Base-by-base conservation (phyloP, 2,888 invertebrate species). In the Nesidiocoris tenuis region DNA sequence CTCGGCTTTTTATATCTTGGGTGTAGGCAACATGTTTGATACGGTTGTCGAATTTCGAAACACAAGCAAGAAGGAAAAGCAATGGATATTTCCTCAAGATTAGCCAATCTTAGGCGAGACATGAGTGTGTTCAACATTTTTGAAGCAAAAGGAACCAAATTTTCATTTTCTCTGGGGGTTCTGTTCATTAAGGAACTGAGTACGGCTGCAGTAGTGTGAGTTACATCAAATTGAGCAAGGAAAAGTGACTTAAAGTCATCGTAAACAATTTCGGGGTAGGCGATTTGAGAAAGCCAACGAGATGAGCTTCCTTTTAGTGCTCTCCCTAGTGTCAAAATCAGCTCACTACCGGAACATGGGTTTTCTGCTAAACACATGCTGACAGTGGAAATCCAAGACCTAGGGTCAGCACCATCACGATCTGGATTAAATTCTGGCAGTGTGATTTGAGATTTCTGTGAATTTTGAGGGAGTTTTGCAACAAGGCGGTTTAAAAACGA, bases 161-260 rank as follows among this genome's bases (percentile, higher is more conserved):
- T n/a, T 54, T 65, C 67, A 17, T 39, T 2, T 5, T 68, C 61
- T 1, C 22, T 76, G 1, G 70, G 68, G 1, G 18, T 1, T 5
- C 18, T 59, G 25, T 59, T 25, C 59, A 75, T 18, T 17, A 25
- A 54, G 21, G 68, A 24, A n/a, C 61, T 55, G 2, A 76, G 21
- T 22, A 59, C 12, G 0, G 75, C 5, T 16, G 75, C 68, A 9
- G 75, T 39, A 3, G 70, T 75, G 21, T 75, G 68, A 1, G 3
- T 12, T 2, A 18, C 17, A 59, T 67, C 67, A 24, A 18, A 75
- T 59, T 75, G 59, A 1, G 68, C 1, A 16, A 39, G 23, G 23
- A 75, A 75, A 7, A 75, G 57, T 18, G 24, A 59, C 21, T 71
- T 75, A 23, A 71, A 71, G 9, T 71, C 75, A 16, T 75, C 72